phyloP scores from a whole-genome alignment of 2,888 invertebrate species.

The Nomada lathburiana region DNA sequence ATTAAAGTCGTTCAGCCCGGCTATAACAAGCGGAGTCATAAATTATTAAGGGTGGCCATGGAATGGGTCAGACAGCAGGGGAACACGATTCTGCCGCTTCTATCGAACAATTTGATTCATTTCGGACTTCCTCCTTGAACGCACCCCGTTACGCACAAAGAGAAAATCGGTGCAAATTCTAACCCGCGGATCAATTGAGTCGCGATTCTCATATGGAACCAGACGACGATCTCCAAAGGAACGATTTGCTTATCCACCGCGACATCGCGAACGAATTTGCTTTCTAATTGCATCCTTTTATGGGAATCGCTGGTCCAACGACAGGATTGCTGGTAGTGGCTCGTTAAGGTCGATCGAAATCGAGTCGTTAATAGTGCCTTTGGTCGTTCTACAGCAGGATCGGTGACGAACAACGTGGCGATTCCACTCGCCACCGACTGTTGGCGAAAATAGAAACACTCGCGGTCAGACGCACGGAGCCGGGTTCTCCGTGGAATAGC shows the following conservation, averaged over 20 bases:
- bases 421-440: constrained; percentile 27
- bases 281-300: constrained; percentile 47
- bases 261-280: constrained; percentile 29
- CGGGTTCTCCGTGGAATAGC: constrained; percentile 40
- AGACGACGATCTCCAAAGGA: not conserved
- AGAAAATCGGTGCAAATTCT: not conserved
- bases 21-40: constrained; percentile 17
- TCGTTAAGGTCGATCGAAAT: constrained; percentile 25
- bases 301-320: constrained; percentile 6
- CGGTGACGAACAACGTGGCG: constrained; percentile 32
- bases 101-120: constrained; percentile 18
- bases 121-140: not conserved
- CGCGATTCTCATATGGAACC: not conserved
- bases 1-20: constrained; percentile 29
- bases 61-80: not conserved
- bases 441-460: constrained; percentile 41
- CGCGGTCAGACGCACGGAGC: constrained; percentile 46
- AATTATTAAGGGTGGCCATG: constrained; percentile 19
- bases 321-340: not conserved
- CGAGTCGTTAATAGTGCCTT: constrained; percentile 7
- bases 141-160: not conserved
- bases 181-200: constrained; percentile 3
- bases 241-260: constrained; percentile 29
- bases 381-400: constrained; percentile 21
- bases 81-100: too few relatives aligned